Percentiles rank a stretch among this genome's conserved stretches.
Evolutionary conservation across 2,113 vertebrate species (phyloP).

Genomic region (Tachysurus vachellii): DNA sequence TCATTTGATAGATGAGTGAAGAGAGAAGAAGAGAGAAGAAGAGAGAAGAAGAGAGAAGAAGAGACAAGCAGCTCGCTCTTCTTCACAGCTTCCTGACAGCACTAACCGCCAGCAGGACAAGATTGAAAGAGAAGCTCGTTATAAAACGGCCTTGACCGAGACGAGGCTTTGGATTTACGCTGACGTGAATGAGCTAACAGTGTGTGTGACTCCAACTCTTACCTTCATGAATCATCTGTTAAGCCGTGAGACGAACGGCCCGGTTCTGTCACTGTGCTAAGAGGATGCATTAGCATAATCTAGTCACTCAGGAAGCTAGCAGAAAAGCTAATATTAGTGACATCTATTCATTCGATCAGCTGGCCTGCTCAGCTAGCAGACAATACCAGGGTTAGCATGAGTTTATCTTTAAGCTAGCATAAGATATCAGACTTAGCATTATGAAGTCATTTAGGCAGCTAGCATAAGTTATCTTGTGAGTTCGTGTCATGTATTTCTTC

Average conservation of each 20-base stretch:
- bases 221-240: constrained; percentile 21
- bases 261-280: neutral
- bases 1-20: neutral
- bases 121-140: constrained; percentile 35
- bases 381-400: neutral
- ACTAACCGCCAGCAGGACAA: neutral
- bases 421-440: neutral
- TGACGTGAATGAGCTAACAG: constrained; percentile 42
- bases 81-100: constrained; percentile 25
- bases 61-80: neutral
- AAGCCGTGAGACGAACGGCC: neutral
- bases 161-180: constrained; percentile 37
- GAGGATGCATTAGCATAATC: neutral
- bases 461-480: neutral
- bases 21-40: neutral
- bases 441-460: neutral
- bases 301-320: neutral
- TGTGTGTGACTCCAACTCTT: constrained; percentile 34
- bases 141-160: constrained; percentile 38
- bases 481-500: no score
- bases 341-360: neutral
- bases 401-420: neutral
- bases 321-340: neutral
- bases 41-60: no score
- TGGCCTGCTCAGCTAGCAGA: neutral